Evolutionary conservation across 1,140 invertebrate species (phyloP), one percentile per base, ranked within the genome.

Genomic region (Dendrolimus punctatus): DNA sequence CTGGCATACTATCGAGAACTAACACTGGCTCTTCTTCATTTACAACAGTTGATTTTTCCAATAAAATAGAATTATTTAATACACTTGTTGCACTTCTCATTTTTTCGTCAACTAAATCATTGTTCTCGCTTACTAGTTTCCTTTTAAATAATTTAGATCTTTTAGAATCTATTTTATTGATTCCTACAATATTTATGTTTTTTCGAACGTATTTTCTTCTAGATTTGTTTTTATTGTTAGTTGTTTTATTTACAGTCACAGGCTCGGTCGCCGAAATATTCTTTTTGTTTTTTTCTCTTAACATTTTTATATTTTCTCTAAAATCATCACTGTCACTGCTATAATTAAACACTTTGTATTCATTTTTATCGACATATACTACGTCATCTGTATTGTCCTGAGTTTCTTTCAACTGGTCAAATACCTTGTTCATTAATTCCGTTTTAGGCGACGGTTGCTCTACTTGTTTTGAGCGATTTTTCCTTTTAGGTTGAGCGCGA

Each of bases 311-410:
- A 23, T 23, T 23, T 23, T 23, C 23, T 23, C 23, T 23, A 23
- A 23, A 23, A 23, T 81, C 75, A 36, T 81, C 80, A 58, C 76
- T 81, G 9, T 80, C 78, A 49, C 71, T 79, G 0, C 67, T 60
- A 54, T 65, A 77, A 55, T 82, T 80, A 51, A 76, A 82, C 6
- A 74, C 48, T 4, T 64, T 64, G 61, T 40, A 40, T 66, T 55
- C 50, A 42, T 50, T 71, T 58, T 58, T 69, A 47, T 72, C 63
- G 4, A 51, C 71, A 5, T 74, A 40, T 7, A 41, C 64, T 8
- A 76, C 57, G 37, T 68, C 62, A 42, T 64, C 51, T 41, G 68
- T 54, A 6, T 51, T 55, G 8, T 78, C 62, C 2, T 60, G 44
- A 6, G 55, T 66, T 46, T 64, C 58, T 60, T 73, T 80, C 6